A percentile compares a stretch with the other conserved stretches of the same genome.
These are phyloP conservation scores for Trinectes maculatus DNA, from an alignment of 2,113 vertebrate genomes.

Conservation along the genomic window DNA sequence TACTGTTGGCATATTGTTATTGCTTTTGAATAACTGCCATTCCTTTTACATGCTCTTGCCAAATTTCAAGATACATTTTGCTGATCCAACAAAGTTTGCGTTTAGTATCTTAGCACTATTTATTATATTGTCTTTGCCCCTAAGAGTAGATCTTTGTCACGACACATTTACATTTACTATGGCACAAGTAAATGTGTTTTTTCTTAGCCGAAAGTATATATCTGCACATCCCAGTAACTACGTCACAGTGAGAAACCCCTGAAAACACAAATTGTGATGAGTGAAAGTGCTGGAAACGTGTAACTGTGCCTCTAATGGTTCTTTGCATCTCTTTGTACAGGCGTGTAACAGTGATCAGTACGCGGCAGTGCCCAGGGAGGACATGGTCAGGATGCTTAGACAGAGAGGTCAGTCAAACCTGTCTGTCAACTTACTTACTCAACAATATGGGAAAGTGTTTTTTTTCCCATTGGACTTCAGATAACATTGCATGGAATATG, in stretches of 20 bases:
- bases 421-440: background rate
- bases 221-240: background rate
- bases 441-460: background rate
- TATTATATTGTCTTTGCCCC: background rate
- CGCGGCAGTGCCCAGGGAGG: constrained; percentile 80
- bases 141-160: no score
- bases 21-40: no score
- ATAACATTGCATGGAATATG: background rate
- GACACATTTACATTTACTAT: no score
- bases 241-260: background rate
- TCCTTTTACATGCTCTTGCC: no score
- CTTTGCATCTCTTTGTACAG: constrained; percentile 65
- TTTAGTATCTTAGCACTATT: background rate
- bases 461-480: background rate
- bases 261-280: background rate
- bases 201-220: background rate
- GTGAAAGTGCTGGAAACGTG: background rate
- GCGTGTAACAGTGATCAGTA: constrained; percentile 87
- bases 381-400: constrained; percentile 80
- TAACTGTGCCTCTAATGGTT: background rate
- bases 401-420: constrained; percentile 58
- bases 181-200: background rate
- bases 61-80: background rate
- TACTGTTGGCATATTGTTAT: no score
- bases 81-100: no score